phyloP scores from a whole-genome alignment of 35 echinoderm and acorn worm genomes.

The Apostichopus parvimensis region DNA sequence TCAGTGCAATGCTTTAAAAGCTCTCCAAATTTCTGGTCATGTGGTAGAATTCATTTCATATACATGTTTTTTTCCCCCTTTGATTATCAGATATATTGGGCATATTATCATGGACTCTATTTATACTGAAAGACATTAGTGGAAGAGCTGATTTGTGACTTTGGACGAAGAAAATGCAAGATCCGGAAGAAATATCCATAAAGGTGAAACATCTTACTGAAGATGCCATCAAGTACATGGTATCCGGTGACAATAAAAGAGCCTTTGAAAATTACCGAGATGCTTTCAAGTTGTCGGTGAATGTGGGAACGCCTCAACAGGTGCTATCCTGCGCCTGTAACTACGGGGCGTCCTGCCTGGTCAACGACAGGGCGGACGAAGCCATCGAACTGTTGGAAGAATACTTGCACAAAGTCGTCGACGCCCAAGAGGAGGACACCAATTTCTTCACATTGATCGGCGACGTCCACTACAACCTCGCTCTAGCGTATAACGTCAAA shows the following conservation, averaged over 20 bases:
- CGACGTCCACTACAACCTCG: slow-evolving; percentile 50
- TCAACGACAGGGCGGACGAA: slow-evolving; percentile 36
- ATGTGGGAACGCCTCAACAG: slow-evolving; percentile 31
- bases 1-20: too few relatives aligned
- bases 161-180: slow-evolving; percentile 17
- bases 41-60: too few relatives aligned
- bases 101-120: too few relatives aligned
- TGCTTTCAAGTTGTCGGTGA: slow-evolving; percentile 28
- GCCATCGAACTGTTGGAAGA: slow-evolving; percentile 17
- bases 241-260: not conserved
- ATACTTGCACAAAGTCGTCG: slow-evolving; percentile 8
- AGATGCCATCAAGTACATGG: slow-evolving; percentile 2
- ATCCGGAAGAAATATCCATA: not conserved
- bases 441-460: slow-evolving; percentile 44
- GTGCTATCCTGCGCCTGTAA: slow-evolving; percentile 43
- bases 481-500: slow-evolving; percentile 23
- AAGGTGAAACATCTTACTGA: slow-evolving; percentile 18
- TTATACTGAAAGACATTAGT: too few relatives aligned
- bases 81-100: too few relatives aligned
- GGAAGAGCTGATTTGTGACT: too few relatives aligned
- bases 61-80: too few relatives aligned
- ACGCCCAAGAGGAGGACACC: not conserved
- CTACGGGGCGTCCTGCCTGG: slow-evolving; percentile 44
- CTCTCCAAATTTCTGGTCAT: too few relatives aligned
- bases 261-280: slow-evolving; percentile 32